phyloP scores from a whole-genome alignment of 2,113 vertebrate species.

The Tachuris rubrigastra region DNA sequence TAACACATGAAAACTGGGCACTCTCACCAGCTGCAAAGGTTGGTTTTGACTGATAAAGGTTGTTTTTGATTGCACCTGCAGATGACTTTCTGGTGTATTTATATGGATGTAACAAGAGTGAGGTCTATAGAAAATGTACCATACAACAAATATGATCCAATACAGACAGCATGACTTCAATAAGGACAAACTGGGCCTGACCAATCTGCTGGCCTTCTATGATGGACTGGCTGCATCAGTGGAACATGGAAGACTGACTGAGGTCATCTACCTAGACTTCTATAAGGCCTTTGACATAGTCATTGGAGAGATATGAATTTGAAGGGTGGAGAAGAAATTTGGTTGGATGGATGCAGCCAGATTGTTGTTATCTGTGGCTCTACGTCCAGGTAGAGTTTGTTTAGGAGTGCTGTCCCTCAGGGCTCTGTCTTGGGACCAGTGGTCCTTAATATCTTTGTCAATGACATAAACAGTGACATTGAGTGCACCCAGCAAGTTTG shows the following conservation, averaged over 20 bases:
- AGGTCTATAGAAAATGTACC: neutral
- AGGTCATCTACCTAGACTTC: neutral
- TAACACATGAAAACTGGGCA: neutral
- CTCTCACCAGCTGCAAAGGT: neutral
- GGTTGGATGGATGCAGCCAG: neutral
- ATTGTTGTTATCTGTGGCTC: neutral
- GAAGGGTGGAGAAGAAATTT: neutral
- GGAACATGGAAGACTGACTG: neutral
- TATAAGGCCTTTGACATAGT: neutral
- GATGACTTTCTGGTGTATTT: neutral
- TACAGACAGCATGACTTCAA: neutral
- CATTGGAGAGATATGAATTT: neutral
- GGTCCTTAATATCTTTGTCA: neutral
- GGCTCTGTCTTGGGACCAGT: neutral
- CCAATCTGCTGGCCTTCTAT: neutral
- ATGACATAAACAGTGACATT: neutral
- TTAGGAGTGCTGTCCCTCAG: neutral
- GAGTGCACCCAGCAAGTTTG: accelerated
- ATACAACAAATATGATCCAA: neutral
- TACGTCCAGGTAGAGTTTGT: neutral
- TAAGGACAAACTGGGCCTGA: neutral
- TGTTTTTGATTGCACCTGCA: neutral
- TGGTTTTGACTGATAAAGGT: neutral
- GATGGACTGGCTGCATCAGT: neutral
- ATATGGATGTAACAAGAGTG: neutral